Base-by-base conservation (phyloP, 2,113 vertebrate species). In the Aphyosemion australe region DNA sequence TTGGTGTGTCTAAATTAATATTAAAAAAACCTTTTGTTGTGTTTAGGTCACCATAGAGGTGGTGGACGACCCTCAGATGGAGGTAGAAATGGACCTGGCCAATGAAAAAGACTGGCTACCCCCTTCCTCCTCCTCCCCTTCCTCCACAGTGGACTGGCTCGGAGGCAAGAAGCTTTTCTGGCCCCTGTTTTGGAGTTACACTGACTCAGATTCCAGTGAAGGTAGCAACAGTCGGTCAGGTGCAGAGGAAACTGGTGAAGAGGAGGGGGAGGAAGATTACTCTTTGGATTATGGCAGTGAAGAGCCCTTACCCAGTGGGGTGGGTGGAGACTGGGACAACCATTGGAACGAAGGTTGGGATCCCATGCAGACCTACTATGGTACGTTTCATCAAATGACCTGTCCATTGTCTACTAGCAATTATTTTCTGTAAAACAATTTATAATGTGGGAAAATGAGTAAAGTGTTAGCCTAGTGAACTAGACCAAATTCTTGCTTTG, bases 131-230 rank as follows among this genome's bases (percentile, higher is more conserved):
- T 87, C 91, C 64, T 86, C 88, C 37, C 80, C 91, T 6, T 89
- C 89, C 20, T 87, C 77, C 0, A 88, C 93, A 13, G 89, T 94
- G 7, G 91, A 93, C 41, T 95, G 94, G 94, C 26, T 93, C 1
- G 92, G 94, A 1, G 86, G 93, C 78, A 95, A 94, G 79, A 93
- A 95, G 70, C 84, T 95, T 49, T 95, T 96, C 89, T 96, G 95
- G 96, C 94, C 95, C 0, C 93, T 96, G 55, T 95, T 96, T 83
- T 96, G 95, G 96, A 92, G 93, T 68, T 95, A 95, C 79, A 91
- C 87, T 0, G 94, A 95, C 45, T 79, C 88, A 0, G 49, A 93
- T 54, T 91, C 88, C 32, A 72, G 82, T 2, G 93, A 95, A 70
- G 92, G 90, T 9, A 92, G 78, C 19, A 89, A 83, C 55, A 77